Percentiles rank a stretch among this genome's conserved stretches.
Evolutionary conservation across 1,140 invertebrate genomes (phyloP).

Genomic region (Coptotermes formosanus): DNA sequence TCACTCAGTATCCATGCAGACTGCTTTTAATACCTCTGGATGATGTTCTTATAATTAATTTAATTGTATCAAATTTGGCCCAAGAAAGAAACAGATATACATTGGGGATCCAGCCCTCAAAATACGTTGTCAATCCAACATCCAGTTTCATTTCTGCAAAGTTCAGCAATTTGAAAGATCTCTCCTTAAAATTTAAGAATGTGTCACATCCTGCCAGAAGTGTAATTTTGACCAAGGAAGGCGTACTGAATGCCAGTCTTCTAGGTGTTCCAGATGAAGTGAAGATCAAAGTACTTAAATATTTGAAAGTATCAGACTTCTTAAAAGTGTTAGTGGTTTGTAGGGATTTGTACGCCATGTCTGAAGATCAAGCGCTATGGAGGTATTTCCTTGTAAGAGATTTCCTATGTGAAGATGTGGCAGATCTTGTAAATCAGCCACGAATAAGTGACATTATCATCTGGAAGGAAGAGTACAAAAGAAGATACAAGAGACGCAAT

Average conservation of each 20-base stretch:
- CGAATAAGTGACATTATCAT: too few species aligned
- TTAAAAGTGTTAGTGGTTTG: neutral
- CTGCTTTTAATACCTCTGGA: neutral
- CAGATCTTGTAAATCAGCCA: too few species aligned
- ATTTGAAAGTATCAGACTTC: neutral
- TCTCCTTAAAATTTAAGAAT: neutral
- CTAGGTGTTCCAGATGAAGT: conserved; percentile 8
- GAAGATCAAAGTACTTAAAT: neutral
- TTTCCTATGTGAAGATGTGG: neutral
- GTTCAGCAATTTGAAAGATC: neutral
- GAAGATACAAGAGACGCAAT: too few species aligned
- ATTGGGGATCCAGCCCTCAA: neutral
- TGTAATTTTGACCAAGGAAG: conserved; percentile 8
- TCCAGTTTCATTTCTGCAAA: neutral
- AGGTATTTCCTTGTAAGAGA: neutral
- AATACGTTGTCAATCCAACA: neutral
- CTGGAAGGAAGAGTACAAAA: too few species aligned
- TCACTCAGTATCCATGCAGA: neutral
- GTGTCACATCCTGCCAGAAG: neutral
- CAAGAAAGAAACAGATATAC: neutral
- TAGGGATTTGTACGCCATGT: neutral
- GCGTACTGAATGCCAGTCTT: conserved; percentile 15
- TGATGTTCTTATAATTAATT: conserved; percentile 11
- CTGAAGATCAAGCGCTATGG: neutral
- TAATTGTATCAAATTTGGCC: neutral